Base-by-base conservation (phyloP, 1,140 invertebrate species). In the Atopsyche davidsoni region DNA sequence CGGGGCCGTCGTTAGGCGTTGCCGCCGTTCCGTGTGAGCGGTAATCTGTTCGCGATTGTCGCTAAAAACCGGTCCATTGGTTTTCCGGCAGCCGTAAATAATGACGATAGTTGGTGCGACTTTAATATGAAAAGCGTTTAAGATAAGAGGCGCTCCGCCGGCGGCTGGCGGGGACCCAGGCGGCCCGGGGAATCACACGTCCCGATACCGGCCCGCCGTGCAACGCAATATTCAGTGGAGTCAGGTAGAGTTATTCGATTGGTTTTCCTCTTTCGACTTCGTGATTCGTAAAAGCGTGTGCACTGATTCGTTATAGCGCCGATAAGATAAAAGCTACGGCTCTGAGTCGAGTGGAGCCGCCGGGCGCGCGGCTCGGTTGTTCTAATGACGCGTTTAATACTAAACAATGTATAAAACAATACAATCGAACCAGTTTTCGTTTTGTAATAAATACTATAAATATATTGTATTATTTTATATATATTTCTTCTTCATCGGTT, bases 201-300 rank as follows among this genome's bases (percentile, higher is more conserved):
- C 22, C 11, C 40, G 17, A 39, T 39, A 16, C 36, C 21, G 19
- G 17, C 36, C 21, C 16, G 17, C 19, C 10, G 38, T 21, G 40
- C n/a, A n/a, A n/a, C n/a, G 39, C 43, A 48, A 44, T 54, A 54
- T 54, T 54, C 51, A 44, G 24, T 42, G 34, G 39, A 34, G 36
- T 46, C 45, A 43, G 39, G 40, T 48, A 44, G 23, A 48, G 21
- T 35, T 46, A 43, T 21, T 17, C 48, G 47, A 46, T 56, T 47
- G 48, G 44, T 51, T 49, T 46, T 50, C 53, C 46, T 39, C 53
- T 55, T 53, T 51, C 47, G 23, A 48, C 50, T 57, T 54, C 51
- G 43, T 58, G 54, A 58, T 58, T 58, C 55, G 51, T 54, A 54
- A 51, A 54, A 54, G 55, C 55, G 55, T 58, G 55, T 54, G 51